phyloP scores from a whole-genome alignment of 2,888 invertebrate genomes.

The Geotrupes spiniger region DNA sequence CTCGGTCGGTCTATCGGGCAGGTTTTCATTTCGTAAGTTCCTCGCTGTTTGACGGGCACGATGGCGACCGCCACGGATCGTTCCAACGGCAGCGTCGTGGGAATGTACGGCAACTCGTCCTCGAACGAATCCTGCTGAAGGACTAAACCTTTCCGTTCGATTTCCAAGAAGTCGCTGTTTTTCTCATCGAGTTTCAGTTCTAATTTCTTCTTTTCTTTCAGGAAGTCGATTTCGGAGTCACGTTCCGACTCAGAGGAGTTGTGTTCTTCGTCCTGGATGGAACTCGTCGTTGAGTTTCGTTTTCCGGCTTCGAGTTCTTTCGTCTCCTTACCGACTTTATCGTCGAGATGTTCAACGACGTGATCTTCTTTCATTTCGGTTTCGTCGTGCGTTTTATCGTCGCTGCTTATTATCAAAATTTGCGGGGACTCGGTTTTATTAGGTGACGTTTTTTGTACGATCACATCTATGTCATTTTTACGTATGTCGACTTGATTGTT shows the following conservation, averaged over 20 bases:
- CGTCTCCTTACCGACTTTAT: conserved; percentile 5
- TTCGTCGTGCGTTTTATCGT: conserved; percentile 4
- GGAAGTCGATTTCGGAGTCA: conserved; percentile 60
- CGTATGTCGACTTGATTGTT: conserved; percentile 3
- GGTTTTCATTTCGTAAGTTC: conserved; percentile 60
- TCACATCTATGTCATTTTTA: background rate
- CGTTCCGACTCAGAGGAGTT: conserved; percentile 71
- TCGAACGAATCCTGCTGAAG: conserved; percentile 80
- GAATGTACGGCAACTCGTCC: conserved; percentile 80
- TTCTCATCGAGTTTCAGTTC: conserved; percentile 38
- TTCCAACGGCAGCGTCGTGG: conserved; percentile 85
- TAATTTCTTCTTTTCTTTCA: conserved; percentile 44
- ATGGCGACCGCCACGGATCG: conserved; percentile 78
- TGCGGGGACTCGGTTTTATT: background rate
- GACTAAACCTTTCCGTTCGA: conserved; percentile 74
- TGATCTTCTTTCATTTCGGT: background rate
- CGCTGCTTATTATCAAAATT: conserved; percentile 8
- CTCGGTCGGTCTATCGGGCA: conserved; percentile 73
- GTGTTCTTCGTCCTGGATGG: conserved; percentile 50
- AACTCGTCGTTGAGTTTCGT: conserved; percentile 15
- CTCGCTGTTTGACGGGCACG: conserved; percentile 73
- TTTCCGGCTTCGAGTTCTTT: conserved; percentile 2
- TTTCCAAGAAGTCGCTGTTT: conserved; percentile 59
- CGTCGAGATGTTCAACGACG: background rate
- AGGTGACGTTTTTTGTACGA: background rate